Evolutionary conservation across 2,797 vertebrate species (phyloP), one percentile per base, ranked within the genome.

Genomic region (Psittacula derbiana): DNA sequence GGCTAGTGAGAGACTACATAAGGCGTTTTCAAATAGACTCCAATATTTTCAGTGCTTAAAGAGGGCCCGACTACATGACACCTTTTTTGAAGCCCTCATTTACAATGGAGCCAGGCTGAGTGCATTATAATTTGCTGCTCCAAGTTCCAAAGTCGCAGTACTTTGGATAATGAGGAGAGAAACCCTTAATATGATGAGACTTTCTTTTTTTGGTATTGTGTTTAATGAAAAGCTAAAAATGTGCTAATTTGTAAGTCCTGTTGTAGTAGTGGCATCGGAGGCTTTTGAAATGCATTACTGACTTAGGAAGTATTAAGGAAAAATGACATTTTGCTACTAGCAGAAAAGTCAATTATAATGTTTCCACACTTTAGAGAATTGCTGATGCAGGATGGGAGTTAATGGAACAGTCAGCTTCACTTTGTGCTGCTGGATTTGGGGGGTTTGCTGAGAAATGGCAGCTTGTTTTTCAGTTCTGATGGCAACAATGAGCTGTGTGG

Each of bases 51-150:
- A 78, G 67, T 85, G 94, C 97, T 95, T 97, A 95, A 96, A 97
- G 95, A 96, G 93, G 96, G 93, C 80, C 96, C 90, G 40, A 91
- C 96, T 93, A 93, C n/a, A 76, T 86, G 96, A 93, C 90, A 83
- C 80, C 88, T 72, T 86, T 88, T 97, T 96, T 92, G 97, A 97
- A 97, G 97, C 94, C 90, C 92, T 58, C 80, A 17, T 89, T 95
- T 94, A 98, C 97, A 98, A 97, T 98, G 96, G 97, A 83, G 90
- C 93, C 97, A 96, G 90, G 97, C 96, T 97, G 97, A 97, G 97
- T n/a, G 91, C 96, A 91, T 98, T 98, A 92, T 97, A 97, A 98
- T 97, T 97, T 97, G 96, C 96, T 85, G 69, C 21, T 15, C 53
- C 74, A 95, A 96, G 92, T 98, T 94, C 96, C 97, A 94, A 96